Conservation (phyloP, 1,140 invertebrate genomes). For the Leucophenga varia region DNA sequence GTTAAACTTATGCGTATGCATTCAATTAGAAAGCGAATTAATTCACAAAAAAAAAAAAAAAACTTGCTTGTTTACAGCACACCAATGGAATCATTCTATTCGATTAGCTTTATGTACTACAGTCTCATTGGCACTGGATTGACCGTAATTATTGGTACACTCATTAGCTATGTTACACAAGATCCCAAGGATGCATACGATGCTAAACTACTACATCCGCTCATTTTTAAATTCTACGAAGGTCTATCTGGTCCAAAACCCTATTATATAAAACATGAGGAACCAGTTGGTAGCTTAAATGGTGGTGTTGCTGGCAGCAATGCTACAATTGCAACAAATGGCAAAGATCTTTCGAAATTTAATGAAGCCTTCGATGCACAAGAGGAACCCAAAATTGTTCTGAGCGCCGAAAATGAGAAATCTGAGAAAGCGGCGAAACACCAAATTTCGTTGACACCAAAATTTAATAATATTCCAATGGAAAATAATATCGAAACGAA, state of each 20-base stretch:
- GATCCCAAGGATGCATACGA: conserved; percentile 68
- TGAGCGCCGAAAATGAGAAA: conserved; percentile 10
- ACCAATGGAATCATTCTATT: conserved; percentile 63
- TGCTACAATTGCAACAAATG: conserved; percentile 23
- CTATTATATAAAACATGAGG: conserved; percentile 46
- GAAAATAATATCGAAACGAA: conserved; percentile 29
- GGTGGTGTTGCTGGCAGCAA: conserved; percentile 31
- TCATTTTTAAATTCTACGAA: conserved; percentile 57
- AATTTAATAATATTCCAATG: not conserved
- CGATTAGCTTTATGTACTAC: conserved; percentile 77
- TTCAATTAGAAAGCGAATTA: not conserved
- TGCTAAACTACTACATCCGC: conserved; percentile 67
- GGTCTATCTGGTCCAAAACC: conserved; percentile 38
- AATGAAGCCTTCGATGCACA: conserved; percentile 42
- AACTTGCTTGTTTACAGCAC: conserved; percentile 60
- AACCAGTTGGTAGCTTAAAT: conserved; percentile 38
- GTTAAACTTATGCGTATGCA: not conserved
- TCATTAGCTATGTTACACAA: conserved; percentile 67
- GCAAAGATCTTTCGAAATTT: conserved; percentile 37
- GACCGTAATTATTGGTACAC: conserved; percentile 65
- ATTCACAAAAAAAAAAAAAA: too few species aligned
- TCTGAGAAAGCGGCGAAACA: too few species aligned
- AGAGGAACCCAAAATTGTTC: conserved; percentile 22
- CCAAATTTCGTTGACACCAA: conserved; percentile 3
- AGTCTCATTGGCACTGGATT: conserved; percentile 68